Percentiles rank a stretch among this genome's conserved stretches.
Conservation (phyloP, 2,797 vertebrate species). For the Telmatherina bonti region DNA sequence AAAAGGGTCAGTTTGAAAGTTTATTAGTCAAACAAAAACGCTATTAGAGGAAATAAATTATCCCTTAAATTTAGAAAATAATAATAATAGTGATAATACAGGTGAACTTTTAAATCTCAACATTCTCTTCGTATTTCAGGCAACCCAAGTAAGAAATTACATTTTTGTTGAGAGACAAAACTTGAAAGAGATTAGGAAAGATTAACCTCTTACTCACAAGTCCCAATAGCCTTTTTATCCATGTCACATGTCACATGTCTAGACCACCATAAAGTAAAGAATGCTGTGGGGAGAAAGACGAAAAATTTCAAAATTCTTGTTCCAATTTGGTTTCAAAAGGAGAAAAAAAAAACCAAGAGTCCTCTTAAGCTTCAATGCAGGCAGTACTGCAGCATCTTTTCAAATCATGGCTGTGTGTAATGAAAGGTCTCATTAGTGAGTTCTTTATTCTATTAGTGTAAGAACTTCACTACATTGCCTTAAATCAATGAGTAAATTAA, state of each 20-base stretch:
- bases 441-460: conserved; percentile 6
- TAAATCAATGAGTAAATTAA: no score
- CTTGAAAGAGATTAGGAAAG: conserved; percentile 45
- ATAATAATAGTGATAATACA: neutral
- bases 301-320: conserved; percentile 13
- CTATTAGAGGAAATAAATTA: no score
- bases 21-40: no score
- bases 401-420: conserved; percentile 11
- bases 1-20: neutral
- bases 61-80: neutral
- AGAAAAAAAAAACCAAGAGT: no score
- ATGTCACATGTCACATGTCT: conserved; percentile 59
- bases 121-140: neutral
- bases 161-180: conserved; percentile 21
- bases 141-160: neutral
- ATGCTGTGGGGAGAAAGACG: conserved; percentile 11
- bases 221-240: conserved; percentile 35
- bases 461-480: neutral
- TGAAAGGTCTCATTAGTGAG: conserved; percentile 18
- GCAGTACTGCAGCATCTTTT: neutral
- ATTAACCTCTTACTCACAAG: conserved; percentile 42
- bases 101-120: neutral
- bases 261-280: conserved; percentile 23
- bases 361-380: no score
- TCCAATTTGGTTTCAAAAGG: no score